These are phyloP conservation scores for Hemiprocne comata DNA, from an alignment of 2,113 vertebrate genomes.

Conservation along the genomic window DNA sequence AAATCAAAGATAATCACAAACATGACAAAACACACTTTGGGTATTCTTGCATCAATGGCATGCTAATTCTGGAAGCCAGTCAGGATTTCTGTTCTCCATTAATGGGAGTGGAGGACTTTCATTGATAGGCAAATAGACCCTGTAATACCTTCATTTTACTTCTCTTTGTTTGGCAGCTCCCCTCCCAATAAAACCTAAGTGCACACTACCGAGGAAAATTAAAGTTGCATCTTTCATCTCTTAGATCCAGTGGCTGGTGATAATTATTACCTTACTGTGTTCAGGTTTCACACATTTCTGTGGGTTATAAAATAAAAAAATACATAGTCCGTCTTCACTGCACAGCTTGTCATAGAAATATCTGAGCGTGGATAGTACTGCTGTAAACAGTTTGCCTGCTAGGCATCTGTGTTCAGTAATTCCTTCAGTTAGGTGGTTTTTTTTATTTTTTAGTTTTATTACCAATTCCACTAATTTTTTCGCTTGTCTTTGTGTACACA, in stretches of 20 bases:
- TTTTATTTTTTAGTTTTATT: not conserved
- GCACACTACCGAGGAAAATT: not conserved
- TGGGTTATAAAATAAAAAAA: conserved; percentile 6
- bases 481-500: not conserved
- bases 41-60: conserved; percentile 12
- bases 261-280: conserved; percentile 46
- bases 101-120: conserved; percentile 32
- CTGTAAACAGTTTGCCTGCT: not conserved
- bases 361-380: not conserved
- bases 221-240: conserved; percentile 60
- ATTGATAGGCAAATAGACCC: conserved; percentile 40
- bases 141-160: conserved; percentile 34
- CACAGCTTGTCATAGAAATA: not conserved
- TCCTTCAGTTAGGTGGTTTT: not conserved
- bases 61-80: conserved; percentile 60
- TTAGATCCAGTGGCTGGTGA: conserved; percentile 15
- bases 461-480: not conserved
- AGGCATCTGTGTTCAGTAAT: not conserved
- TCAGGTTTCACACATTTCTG: conserved; percentile 41
- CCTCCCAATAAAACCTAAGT: conserved; percentile 3
- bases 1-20: conserved; percentile 54
- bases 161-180: conserved; percentile 49
- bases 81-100: conserved; percentile 55
- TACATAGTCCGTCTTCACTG: not conserved
- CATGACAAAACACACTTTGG: conserved; percentile 39